Evolutionary conservation across 2,113 vertebrate genomes (phyloP), one percentile per base, ranked within the genome.

Genomic region (Scomber japonicus): DNA sequence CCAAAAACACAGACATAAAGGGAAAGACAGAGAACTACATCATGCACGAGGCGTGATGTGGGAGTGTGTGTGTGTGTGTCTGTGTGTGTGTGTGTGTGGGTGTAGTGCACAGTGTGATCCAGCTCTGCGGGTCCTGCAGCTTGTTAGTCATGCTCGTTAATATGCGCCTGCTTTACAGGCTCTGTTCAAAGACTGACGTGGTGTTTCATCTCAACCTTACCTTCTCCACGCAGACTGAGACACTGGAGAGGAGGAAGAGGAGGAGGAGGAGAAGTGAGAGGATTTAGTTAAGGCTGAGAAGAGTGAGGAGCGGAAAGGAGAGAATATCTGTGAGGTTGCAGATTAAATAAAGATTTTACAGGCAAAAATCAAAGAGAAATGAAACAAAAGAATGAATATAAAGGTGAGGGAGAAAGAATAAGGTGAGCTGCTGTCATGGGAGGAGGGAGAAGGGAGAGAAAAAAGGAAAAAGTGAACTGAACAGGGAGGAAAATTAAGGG

Each of bases 111-210:
- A 59, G 83, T 85, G 71, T 78, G 86, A 84, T 84, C 35, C 63
- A 79, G 68, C 71, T 68, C 75, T 48, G 30, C 50, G 6, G 55
- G 80, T 80, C 85, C 93, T 95, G 93, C 92, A 91, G 88, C 93
- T 95, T 92, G 87, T 95, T 95, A 94, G 94, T 90, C 88, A 89
- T 82, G 89, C 88, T 94, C 68, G 84, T 95, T 94, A 94, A 95
- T 92, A 85, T 75, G 59, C 12, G 74, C 67, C 82, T 85, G 85
- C 89, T 95, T 95, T 93, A 93, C 83, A 55, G 88, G 86, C 84
- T 50, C n/a, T 64, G 84, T 93, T 95, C 93, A 95, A 95, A 95
- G 92, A 63, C 61, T 71, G 71, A 87, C 15, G 59, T 67, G 53
- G 73, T 64, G 89, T 94, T 95, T 95, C 93, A 94, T 94, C 84